Conservation (phyloP, 1,140 invertebrate species). For the Drosophila yakuba region DNA sequence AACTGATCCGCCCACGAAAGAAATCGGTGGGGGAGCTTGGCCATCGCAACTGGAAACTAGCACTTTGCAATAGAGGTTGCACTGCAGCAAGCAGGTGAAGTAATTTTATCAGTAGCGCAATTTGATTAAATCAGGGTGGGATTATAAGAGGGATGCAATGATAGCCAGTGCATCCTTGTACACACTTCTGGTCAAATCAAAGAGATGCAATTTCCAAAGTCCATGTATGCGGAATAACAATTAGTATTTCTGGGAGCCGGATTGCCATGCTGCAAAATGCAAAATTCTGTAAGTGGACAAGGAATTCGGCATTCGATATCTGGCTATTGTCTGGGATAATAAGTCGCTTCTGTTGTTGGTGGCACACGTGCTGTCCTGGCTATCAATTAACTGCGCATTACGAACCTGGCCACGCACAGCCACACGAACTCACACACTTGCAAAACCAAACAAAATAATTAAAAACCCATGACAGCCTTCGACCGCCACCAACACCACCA, state of each 20-base stretch:
- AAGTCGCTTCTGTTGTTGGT: conserved; percentile 25
- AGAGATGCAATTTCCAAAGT: too few species aligned
- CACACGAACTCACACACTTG: conserved; percentile 12
- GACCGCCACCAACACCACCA: conserved; percentile 4
- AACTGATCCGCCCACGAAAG: conserved; percentile 50
- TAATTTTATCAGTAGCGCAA: conserved; percentile 28
- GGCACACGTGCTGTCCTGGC: conserved; percentile 41
- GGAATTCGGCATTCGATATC: conserved; percentile 21
- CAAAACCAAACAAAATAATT: conserved; percentile 78
- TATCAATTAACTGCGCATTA: conserved; percentile 74
- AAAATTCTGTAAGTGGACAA: conserved; percentile 6
- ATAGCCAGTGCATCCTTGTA: neutral
- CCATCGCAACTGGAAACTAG: conserved; percentile 23
- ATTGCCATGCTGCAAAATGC: neutral
- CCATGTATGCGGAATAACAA: neutral
- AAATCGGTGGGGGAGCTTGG: conserved; percentile 18
- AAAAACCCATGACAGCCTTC: conserved; percentile 63
- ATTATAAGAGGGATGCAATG: neutral
- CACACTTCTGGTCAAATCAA: too few species aligned
- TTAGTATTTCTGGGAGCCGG: neutral
- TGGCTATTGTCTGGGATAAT: conserved; percentile 46
- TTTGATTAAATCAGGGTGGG: conserved; percentile 55
- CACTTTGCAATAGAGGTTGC: neutral
- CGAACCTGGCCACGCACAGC: conserved; percentile 34
- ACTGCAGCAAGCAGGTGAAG: conserved; percentile 2